Conservation (phyloP, 2,113 vertebrate genomes). For the Pelecanus crispus region DNA sequence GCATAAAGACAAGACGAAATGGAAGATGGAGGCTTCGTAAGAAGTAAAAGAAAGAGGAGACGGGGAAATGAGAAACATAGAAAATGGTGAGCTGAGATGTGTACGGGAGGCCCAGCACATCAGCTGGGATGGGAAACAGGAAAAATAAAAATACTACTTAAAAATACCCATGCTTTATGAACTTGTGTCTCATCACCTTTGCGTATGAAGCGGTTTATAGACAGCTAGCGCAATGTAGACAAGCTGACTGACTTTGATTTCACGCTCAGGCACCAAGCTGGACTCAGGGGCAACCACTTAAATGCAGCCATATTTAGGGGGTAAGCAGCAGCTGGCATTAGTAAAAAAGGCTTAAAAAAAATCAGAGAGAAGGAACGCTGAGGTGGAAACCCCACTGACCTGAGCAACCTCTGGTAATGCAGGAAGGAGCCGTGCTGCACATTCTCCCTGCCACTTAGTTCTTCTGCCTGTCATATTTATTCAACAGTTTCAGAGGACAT, state of each 20-base stretch:
- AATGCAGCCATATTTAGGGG: not conserved
- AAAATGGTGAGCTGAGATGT: not conserved
- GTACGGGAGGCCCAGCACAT: not conserved
- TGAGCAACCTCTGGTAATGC: not conserved
- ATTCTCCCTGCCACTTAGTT: not conserved
- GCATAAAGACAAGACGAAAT: not conserved
- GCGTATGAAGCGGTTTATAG: not conserved
- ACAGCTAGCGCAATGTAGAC: fast-evolving
- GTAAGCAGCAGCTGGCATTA: not conserved
- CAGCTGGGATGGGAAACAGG: not conserved
- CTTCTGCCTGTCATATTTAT: not conserved
- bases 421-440: not conserved
- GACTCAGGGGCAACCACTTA: not conserved
- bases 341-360: not conserved
- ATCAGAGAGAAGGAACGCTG: not conserved
- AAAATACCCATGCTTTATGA: not conserved
- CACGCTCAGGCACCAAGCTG: not conserved
- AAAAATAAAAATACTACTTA: not conserved
- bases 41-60: not conserved
- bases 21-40: not conserved
- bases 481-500: not conserved
- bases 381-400: not conserved
- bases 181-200: not conserved
- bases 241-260: not conserved
- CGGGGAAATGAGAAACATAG: not conserved